These are phyloP conservation scores for Drosophila sechellia DNA, from an alignment of 1,140 invertebrate genomes.

Conservation along the genomic window DNA sequence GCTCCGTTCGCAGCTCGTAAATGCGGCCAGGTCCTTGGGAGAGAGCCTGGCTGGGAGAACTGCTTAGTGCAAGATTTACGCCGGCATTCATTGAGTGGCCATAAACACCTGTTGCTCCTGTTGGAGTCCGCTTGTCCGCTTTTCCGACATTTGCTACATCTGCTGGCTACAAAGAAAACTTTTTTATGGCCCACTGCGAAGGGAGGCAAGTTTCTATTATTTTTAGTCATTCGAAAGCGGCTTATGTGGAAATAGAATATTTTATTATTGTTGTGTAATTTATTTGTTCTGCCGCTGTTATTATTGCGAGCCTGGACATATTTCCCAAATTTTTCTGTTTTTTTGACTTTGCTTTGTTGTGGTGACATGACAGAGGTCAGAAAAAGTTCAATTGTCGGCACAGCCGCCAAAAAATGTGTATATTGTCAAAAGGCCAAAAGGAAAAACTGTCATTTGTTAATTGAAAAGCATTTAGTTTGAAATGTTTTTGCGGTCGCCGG, in stretches of 20 bases:
- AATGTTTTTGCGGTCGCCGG: constrained; percentile 41
- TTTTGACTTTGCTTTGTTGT: constrained; percentile 24
- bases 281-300: constrained; percentile 33
- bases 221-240: constrained; percentile 52
- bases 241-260: constrained; percentile 42
- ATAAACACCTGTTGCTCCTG: constrained; percentile 70
- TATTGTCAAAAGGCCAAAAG: constrained; percentile 61
- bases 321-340: constrained; percentile 22
- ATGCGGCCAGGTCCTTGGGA: constrained; percentile 41
- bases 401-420: constrained; percentile 39
- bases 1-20: constrained; percentile 33
- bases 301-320: constrained; percentile 43
- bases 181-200: constrained; percentile 47
- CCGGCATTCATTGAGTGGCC: constrained; percentile 72
- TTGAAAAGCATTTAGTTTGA: constrained; percentile 61
- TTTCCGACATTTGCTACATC: constrained; percentile 36
- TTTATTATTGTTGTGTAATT: constrained; percentile 38
- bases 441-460: constrained; percentile 67
- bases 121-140: constrained; percentile 12
- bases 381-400: constrained; percentile 28
- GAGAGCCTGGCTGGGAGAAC: constrained; percentile 9
- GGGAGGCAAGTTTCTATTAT: constrained; percentile 35
- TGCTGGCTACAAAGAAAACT: constrained; percentile 55
- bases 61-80: constrained; percentile 77
- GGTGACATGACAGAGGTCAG: constrained; percentile 11